These are phyloP conservation scores for Phymatocera aterrima DNA, from an alignment of 2,888 invertebrate genomes.

Conservation along the genomic window DNA sequence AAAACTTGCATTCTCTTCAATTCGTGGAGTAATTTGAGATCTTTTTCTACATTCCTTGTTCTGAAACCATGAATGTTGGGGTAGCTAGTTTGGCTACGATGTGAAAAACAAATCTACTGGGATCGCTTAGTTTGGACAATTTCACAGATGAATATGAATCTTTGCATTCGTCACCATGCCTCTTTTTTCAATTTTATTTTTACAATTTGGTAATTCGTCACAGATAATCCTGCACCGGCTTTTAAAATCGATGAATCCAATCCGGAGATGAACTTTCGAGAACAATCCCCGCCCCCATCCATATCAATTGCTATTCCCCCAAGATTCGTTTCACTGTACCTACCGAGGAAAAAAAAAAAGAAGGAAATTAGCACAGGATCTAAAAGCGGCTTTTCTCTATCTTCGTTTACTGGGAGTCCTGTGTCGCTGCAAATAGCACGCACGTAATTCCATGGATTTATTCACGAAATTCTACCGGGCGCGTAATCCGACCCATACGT, in stretches of 20 bases:
- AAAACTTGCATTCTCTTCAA: neutral
- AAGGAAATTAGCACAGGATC: neutral
- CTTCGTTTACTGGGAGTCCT: neutral
- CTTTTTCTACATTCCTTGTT: neutral
- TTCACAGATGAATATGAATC: neutral
- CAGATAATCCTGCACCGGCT: neutral
- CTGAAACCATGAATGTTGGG: neutral
- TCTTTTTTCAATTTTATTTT: neutral
- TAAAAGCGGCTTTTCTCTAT: neutral
- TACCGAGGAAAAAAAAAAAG: neutral
- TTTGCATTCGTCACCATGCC: neutral
- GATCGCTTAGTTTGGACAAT: neutral
- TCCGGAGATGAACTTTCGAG: neutral
- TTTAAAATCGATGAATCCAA: neutral
- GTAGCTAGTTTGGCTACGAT: neutral
- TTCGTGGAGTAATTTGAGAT: neutral
- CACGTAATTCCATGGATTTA: constrained; percentile 32
- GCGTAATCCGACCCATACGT: constrained; percentile 6
- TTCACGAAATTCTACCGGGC: constrained; percentile 7
- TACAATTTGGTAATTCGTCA: neutral
- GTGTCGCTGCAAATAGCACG: neutral
- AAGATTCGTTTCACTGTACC: neutral
- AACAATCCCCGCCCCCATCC: neutral
- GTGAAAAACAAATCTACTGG: neutral
- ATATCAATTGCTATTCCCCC: neutral